phyloP scores from a whole-genome alignment of 2,888 invertebrate species.

The Psococerastis gibbosa region DNA sequence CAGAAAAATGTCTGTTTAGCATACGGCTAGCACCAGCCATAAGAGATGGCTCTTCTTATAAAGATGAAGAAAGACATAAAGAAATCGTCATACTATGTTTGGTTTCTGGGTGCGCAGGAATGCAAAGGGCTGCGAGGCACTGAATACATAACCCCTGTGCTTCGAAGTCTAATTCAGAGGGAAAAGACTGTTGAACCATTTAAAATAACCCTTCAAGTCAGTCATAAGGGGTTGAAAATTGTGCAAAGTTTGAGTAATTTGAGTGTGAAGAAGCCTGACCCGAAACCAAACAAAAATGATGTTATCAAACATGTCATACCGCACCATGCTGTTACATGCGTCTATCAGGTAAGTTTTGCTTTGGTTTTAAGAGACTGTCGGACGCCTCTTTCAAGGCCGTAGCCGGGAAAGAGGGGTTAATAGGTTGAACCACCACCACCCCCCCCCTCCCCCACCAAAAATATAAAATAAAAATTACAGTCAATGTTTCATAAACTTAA shows the following conservation, averaged over 20 bases:
- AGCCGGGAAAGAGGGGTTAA: too few relatives aligned
- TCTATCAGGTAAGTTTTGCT: slow-evolving; percentile 40
- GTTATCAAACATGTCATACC: slow-evolving; percentile 89
- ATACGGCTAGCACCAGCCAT: too few relatives aligned
- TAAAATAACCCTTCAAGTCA: slow-evolving; percentile 71
- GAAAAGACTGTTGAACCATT: slow-evolving; percentile 73
- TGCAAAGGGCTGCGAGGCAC: slow-evolving; percentile 71
- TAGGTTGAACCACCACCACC: too few relatives aligned
- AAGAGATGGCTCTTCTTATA: slow-evolving; percentile 55
- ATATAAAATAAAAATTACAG: too few relatives aligned
- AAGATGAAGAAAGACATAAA: slow-evolving; percentile 60
- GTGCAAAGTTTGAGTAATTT: slow-evolving; percentile 47
- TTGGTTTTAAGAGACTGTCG: too few relatives aligned
- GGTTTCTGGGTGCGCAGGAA: slow-evolving; percentile 92
- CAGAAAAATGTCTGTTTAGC: neutral
- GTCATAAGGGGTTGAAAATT: slow-evolving; percentile 82
- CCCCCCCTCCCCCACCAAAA: too few relatives aligned
- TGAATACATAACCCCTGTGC: slow-evolving; percentile 68
- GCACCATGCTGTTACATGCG: slow-evolving; percentile 81
- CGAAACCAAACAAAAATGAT: slow-evolving; percentile 32
- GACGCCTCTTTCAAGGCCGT: too few relatives aligned
- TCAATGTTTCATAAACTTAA: too few relatives aligned
- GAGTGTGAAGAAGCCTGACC: slow-evolving; percentile 23
- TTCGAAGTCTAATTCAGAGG: slow-evolving; percentile 64
- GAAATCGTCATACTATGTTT: slow-evolving; percentile 79